Conservation (phyloP, 2,888 invertebrate genomes). For the Charanyca ferruginea region DNA sequence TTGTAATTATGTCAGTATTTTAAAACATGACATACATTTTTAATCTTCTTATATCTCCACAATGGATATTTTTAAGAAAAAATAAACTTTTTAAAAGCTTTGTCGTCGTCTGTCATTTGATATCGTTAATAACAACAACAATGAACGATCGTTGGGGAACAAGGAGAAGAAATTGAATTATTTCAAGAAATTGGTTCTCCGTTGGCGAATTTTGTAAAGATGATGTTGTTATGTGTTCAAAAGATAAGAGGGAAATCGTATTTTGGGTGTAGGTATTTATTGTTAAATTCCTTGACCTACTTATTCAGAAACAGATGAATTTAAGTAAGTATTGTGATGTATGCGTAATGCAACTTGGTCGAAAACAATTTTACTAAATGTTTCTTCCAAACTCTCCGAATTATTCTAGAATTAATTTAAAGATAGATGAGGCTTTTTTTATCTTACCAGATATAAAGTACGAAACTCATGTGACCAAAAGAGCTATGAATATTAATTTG, state of each 20-base stretch:
- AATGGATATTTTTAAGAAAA: constrained; percentile 6
- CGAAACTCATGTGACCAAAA: too few relatives aligned
- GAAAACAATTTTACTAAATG: too few relatives aligned
- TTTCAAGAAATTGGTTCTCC: constrained; percentile 52
- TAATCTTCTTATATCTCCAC: neutral
- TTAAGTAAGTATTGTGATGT: neutral
- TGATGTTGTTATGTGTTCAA: constrained; percentile 35
- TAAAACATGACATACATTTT: neutral
- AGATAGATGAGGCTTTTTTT: too few relatives aligned
- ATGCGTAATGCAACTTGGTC: too few relatives aligned
- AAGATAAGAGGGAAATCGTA: constrained; percentile 11
- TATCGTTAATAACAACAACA: constrained; percentile 40
- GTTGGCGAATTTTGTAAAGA: constrained; percentile 43
- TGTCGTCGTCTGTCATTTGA: constrained; percentile 33
- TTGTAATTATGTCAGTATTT: neutral
- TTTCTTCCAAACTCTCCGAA: too few relatives aligned
- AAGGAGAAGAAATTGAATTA: constrained; percentile 49
- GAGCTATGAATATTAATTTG: too few relatives aligned
- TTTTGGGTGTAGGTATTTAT: constrained; percentile 15
- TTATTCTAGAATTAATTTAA: too few relatives aligned
- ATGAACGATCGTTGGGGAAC: constrained; percentile 40
- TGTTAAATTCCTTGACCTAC: constrained; percentile 19
- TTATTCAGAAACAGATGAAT: neutral
- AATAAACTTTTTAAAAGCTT: constrained; percentile 53
- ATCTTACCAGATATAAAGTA: too few relatives aligned